Base-by-base conservation (phyloP, 2,797 vertebrate genomes). In the Acanthis flammea region DNA sequence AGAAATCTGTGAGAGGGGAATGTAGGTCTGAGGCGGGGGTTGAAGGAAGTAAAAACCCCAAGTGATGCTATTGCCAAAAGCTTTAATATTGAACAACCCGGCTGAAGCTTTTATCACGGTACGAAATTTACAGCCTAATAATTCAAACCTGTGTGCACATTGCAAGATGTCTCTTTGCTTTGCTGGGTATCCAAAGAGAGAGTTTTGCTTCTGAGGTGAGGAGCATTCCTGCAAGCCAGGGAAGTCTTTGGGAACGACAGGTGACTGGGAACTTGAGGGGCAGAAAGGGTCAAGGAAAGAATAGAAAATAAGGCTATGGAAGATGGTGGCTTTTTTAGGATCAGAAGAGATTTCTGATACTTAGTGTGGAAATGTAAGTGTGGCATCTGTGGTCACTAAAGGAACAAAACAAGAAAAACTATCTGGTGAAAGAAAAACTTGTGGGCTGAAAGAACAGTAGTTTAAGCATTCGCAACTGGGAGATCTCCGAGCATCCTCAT, bases 61-160 rank as follows among this genome's bases (percentile, higher is more conserved):
- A 92, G 54, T 15, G 72, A 54, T 65, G 42, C 51, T 87, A 53
- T 92, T 95, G 90, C 80, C 88, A 92, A 92, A 92, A 90, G 6
- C 60, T 94, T 92, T 73, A 92, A 90, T 94, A 95, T 95, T 92
- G 94, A 92, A 95, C 95, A 93, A 93, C 78, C 50, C 72, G 90
- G 75, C 84, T 90, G 91, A 95, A 94, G 81, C 77, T 93, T 94
- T 95, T 96, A 95, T 96, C 96, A 91, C 61, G 71, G 89, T 87
- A 96, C 53, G 84, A 96, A 96, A 87, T 96, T 96, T 96, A 96
- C 71, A 94, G 89, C 44, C 92, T 87, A 92, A 85, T 91, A 94
- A 91, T 89, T 87, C 58, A 85, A 90, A 76, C 50, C 45, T 37
- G 39, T 39, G 61, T 23, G 77, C 21, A 19, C 74, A 23, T 76